Percentiles rank a stretch among this genome's conserved stretches.
These are phyloP conservation scores for Thamnaconus septentrionalis DNA, from an alignment of 2,113 vertebrate species.

Conservation along the genomic window DNA sequence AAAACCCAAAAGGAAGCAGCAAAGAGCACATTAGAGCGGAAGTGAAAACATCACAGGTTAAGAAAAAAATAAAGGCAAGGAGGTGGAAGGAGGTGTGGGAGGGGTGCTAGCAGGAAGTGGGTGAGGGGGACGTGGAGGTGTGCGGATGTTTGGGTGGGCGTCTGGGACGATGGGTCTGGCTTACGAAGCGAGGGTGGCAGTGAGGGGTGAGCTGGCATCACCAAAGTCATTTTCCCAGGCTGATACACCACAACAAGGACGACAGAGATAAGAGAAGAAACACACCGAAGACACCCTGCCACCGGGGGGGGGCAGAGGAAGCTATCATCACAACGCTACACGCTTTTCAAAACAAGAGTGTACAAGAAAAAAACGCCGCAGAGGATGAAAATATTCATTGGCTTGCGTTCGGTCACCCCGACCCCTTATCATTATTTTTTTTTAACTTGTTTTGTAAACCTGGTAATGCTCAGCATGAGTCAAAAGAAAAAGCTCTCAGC, in stretches of 20 bases:
- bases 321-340: constrained; percentile 18
- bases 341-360: neutral
- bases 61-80: constrained; percentile 29
- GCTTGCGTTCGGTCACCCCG: neutral
- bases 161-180: constrained; percentile 79
- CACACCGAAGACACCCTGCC: constrained; percentile 52
- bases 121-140: constrained; percentile 22
- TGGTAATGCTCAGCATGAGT: constrained; percentile 72
- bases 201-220: constrained; percentile 88
- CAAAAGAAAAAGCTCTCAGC: constrained; percentile 6
- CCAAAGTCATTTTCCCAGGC: constrained; percentile 83
- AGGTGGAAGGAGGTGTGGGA: constrained; percentile 1
- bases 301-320: constrained; percentile 42
- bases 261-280: constrained; percentile 66
- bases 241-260: constrained; percentile 67
- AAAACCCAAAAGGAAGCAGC: constrained; percentile 57
- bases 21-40: constrained; percentile 61
- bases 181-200: constrained; percentile 76
- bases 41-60: constrained; percentile 84
- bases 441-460: constrained; percentile 34
- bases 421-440: neutral
- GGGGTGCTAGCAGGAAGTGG: constrained; percentile 21
- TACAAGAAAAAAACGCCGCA: neutral
- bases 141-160: constrained; percentile 48
- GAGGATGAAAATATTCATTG: constrained; percentile 21